Conservation (phyloP, 2,113 vertebrate genomes). For the Poeciliopsis retropinna region DNA sequence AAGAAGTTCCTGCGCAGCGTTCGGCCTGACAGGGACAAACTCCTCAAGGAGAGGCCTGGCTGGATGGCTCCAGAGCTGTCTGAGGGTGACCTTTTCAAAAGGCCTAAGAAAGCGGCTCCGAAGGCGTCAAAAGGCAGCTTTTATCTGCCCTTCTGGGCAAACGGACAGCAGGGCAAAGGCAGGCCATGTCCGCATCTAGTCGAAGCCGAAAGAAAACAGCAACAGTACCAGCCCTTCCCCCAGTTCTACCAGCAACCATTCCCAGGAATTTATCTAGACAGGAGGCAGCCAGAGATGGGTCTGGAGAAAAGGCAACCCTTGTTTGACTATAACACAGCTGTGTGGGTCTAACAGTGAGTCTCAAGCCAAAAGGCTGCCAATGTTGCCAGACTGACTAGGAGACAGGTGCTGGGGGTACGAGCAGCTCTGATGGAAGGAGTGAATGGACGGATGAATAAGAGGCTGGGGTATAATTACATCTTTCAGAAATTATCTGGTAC, state of each 20-base stretch:
- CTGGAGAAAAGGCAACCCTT: constrained; percentile 76
- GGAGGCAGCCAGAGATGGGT: constrained; percentile 68
- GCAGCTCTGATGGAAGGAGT: constrained; percentile 28
- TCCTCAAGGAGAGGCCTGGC: constrained; percentile 92
- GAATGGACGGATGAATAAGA: constrained; percentile 24
- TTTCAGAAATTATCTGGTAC: constrained; percentile 47
- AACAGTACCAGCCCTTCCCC: constrained; percentile 48
- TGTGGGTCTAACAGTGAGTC: constrained; percentile 88
- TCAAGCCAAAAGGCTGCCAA: constrained; percentile 29
- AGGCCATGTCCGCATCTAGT: constrained; percentile 66
- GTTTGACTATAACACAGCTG: constrained; percentile 95
- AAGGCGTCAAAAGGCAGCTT: constrained; percentile 86
- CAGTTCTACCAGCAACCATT: constrained; percentile 66
- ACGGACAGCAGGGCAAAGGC: constrained; percentile 77
- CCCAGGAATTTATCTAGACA: constrained; percentile 68
- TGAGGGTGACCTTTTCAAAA: constrained; percentile 83
- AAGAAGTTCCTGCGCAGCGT: constrained; percentile 94
- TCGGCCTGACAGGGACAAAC: constrained; percentile 89
- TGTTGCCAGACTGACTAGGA: constrained; percentile 44
- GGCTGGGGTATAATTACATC: constrained; percentile 26
- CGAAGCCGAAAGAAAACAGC: constrained; percentile 47
- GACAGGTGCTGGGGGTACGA: constrained; percentile 57
- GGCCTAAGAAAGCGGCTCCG: constrained; percentile 82
- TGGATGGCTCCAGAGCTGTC: constrained; percentile 83
- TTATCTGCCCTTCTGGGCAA: constrained; percentile 84